phyloP scores from a whole-genome alignment of 2,888 invertebrate species.

The Vesta saturnalis region DNA sequence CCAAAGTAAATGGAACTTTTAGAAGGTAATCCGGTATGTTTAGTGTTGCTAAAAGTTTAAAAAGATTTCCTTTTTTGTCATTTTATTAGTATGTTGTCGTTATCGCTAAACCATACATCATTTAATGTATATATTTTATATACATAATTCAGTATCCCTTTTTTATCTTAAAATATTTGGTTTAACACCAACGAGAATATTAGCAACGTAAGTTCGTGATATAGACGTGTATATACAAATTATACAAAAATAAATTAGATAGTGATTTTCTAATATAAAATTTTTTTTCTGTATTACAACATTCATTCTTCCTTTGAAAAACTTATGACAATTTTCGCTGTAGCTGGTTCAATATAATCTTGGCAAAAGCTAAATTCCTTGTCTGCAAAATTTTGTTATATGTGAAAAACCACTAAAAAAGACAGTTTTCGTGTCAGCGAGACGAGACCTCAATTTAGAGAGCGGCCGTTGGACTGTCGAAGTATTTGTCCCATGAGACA shows the following conservation, averaged over 20 bases:
- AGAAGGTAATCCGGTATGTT: neutral
- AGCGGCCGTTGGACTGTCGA: constrained; percentile 37
- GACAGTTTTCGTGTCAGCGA: constrained; percentile 44
- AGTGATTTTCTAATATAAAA: neutral
- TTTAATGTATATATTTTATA: neutral
- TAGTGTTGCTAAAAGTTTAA: neutral
- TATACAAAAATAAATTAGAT: neutral
- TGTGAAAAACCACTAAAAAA: constrained; percentile 36
- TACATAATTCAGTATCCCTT: too few relatives aligned
- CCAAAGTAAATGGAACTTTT: neutral
- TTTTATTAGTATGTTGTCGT: neutral
- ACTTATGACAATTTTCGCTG: constrained; percentile 3
- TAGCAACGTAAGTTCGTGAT: too few relatives aligned
- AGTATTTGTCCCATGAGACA: constrained; percentile 39
- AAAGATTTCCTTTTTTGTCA: neutral
- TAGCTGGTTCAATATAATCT: constrained; percentile 15
- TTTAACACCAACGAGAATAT: too few relatives aligned
- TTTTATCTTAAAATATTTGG: too few relatives aligned
- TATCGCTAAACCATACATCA: neutral
- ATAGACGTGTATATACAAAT: neutral
- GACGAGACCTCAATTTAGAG: constrained; percentile 38
- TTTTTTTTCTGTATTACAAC: neutral
- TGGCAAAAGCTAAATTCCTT: constrained; percentile 24
- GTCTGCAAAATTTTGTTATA: constrained; percentile 33
- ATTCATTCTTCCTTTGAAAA: neutral